Evolutionary conservation across 2,797 vertebrate genomes (phyloP), one percentile per base, ranked within the genome.

Genomic region (Galagoides demidoff): DNA sequence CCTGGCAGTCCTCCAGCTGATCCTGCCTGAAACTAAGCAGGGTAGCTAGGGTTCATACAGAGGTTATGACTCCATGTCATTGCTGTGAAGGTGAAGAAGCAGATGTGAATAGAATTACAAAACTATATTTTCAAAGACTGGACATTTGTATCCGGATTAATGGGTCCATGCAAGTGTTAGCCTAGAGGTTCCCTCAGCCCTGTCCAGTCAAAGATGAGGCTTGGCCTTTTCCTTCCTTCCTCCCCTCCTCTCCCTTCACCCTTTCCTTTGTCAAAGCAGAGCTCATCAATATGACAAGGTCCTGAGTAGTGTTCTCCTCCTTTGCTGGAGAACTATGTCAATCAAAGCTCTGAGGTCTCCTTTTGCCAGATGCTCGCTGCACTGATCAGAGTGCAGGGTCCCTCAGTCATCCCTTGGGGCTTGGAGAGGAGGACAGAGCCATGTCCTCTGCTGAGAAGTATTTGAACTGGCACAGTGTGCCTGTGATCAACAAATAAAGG

Each of bases 11-110:
- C 49, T 94, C 31, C 23, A 68, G 2, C 84, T 78, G 91, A 89
- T 89, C 96, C 63, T 85, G 89, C 61, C 77, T 85, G 95, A 91
- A 95, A 95, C 29, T 5, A 86, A 97, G 90, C 55, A 59, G 64
- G 37, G 86, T 4, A 49, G 76, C 12, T 10, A 20, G n/a, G 57
- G 95, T 86, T 96, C 90, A 70, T 23, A 23, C 55, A 39, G 78
- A 86, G 95, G 93, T 63, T 10, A 85, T 3, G 77, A 81, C 84
- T 84, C 70, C 25, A 37, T 27, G 64, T 55, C 71, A 27, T 27
- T 0, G 1, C 43, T 23, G 68, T 59, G n/a, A 9, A 74, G 7
- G 49, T 0, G 8, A 71, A n/a, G 52, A 49, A 20, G 23, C 8
- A 8, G 25, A 49, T 43, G 14, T 49, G 63, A 87, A 81, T 2